Evolutionary conservation across 2,113 vertebrate species (phyloP), one percentile per base, ranked within the genome.

Genomic region (Bos javanicus): DNA sequence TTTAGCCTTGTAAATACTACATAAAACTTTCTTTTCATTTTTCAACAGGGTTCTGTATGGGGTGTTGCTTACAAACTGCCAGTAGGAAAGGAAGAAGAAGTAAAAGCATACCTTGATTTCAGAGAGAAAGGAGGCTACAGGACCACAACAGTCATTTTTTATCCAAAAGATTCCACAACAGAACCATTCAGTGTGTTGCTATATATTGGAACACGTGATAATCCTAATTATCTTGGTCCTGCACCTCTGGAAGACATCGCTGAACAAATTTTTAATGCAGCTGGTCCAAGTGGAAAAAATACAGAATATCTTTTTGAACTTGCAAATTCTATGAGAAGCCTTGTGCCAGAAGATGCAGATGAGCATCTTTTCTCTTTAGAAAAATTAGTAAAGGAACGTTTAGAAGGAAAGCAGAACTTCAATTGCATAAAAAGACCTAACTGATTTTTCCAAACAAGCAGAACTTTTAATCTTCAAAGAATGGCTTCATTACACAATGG

Each of bases 221-320:
- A 99, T 97, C 99, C 99, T 12, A 98, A 99, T 98, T 99, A 99
- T 98, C 99, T 99, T 56, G 99, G 99, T 71, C 99, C 99, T 6
- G 99, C 99, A 14, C 99, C 99, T 43, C 98, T 99, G 85, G 99
- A 99, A 99, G 99, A 99, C 80, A 99, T 99, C 28, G 99, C 99
- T 52, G 98, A 98, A 74, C 99, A 99, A 99, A 99, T 99, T 95
- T 98, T 99, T 86, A 98, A 95, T 82, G 99, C 99, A 2, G 98
- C 98, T 6, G 99, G 99, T 59, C 99, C 99, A 30, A 99, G 99
- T 26, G 99, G 99, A 96, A 98, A 97, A 97, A 99, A 99, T 98
- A 99, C 99, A 0, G 99, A 99, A 81, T 99, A 99, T 96, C 99
- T 99, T 33, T 99, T 99, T 94, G 98, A 99, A 99, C 99, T 99